Conservation (phyloP, 2,797 vertebrate genomes). For the Gymnopithys bicolor region DNA sequence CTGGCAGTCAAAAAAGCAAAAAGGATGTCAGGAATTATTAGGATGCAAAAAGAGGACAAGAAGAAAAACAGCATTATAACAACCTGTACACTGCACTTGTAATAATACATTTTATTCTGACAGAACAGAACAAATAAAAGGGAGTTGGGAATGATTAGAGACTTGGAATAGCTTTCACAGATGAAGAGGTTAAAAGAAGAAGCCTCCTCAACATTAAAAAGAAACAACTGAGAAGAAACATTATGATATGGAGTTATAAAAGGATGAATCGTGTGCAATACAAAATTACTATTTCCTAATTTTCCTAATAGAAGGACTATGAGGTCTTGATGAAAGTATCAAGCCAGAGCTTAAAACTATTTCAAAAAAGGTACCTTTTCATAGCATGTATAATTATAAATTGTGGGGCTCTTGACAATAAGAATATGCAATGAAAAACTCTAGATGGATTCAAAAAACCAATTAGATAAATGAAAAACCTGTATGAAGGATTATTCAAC, state of each 20-base stretch:
- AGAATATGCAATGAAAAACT: not conserved
- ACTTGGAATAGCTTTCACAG: not conserved
- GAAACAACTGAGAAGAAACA: not conserved
- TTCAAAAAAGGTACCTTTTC: not conserved
- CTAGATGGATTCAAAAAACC: not conserved
- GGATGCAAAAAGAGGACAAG: not conserved
- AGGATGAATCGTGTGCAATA: not conserved
- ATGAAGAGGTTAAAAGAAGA: not conserved
- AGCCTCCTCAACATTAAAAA: not conserved
- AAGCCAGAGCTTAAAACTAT: not conserved
- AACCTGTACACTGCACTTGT: not conserved
- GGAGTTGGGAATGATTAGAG: not conserved
- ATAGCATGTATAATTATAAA: not conserved
- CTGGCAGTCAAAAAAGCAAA: not conserved
- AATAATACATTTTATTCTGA: not conserved
- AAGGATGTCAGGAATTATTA: not conserved
- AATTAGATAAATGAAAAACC: conserved; percentile 24
- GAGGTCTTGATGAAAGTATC: not conserved
- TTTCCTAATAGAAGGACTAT: not conserved
- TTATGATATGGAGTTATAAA: not conserved
- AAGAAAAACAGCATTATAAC: not conserved
- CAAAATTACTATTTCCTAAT: not conserved
- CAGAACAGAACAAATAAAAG: not conserved
- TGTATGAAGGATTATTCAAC: not conserved
- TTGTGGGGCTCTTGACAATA: not conserved